Evolutionary conservation across 2,113 vertebrate genomes (phyloP), one percentile per base, ranked within the genome.

Genomic region (Epinephelus fuscoguttatus): DNA sequence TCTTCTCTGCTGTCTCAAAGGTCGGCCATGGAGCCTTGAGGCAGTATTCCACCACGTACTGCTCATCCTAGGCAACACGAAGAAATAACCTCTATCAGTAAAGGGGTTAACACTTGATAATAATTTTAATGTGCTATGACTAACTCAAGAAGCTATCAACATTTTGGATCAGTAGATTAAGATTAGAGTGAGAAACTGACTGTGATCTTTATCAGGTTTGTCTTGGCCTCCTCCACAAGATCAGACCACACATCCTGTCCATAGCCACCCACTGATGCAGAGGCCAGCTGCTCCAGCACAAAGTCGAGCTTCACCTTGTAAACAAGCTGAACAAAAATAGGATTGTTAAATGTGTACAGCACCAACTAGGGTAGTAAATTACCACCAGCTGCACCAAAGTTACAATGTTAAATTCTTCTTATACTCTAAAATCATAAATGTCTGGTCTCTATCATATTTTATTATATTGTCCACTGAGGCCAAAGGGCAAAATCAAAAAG

Each of bases 221-320:
- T 96, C 89, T 97, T 97, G 42, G 97, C 97, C 91, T 99, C 97
- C 18, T 95, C 93, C 12, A 97, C 95, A 60, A 98, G 95, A 13
- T 96, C 94, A 19, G 95, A 92, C 94, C 96, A 97, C 45, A 89
- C 57, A 0, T 93, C 85, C 0, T 91, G 94, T 53, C 94, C 90
- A 3, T 88, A 94, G 49, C 76, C 90, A 0, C 88, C 95, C 33
- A 89, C 75, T 3, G 97, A 97, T 42, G 96, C 94, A 50, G 96
- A 96, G 74, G 96, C 97, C 45, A 99, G 81, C 90, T 97, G 96
- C 91, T 98, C 98, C 92, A 98, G 89, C 80, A 98, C 94, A 79
- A 96, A 95, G 74, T 97, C 97, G 33, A 97, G 94, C 94, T 97
- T 99, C 52, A 99, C 97, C 92, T 99, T 99, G 82, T 99, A 97